A percentile compares a stretch with the other conserved stretches of the same genome.
phyloP scores from a whole-genome alignment of 2,888 invertebrate species.

The Latrodectus hesperus region DNA sequence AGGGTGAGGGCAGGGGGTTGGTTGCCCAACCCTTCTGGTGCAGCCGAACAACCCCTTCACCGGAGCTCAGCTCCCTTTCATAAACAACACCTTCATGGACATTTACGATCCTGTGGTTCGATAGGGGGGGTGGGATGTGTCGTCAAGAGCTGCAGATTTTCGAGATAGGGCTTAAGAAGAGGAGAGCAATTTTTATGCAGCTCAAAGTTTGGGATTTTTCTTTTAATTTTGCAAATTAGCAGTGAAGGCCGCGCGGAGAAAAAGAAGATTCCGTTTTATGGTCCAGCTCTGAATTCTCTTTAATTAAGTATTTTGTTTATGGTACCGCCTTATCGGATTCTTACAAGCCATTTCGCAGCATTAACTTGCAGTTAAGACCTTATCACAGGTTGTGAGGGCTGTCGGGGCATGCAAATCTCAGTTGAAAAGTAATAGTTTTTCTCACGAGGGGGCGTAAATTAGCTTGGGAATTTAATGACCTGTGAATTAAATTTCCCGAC shows the following conservation, averaged over 20 bases:
- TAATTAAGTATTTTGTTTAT: slow-evolving; percentile 59
- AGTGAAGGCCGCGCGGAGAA: slow-evolving; percentile 4
- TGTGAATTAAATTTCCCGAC: slow-evolving; percentile 21
- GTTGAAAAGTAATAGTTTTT: slow-evolving; percentile 33
- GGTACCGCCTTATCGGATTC: slow-evolving; percentile 44
- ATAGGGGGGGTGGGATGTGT: neutral
- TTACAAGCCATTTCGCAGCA: slow-evolving; percentile 63
- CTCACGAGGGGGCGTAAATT: slow-evolving; percentile 33
- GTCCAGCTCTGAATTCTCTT: slow-evolving; percentile 35
- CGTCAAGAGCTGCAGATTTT: neutral
- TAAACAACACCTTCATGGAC: slow-evolving; percentile 59
- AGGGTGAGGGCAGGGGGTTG: neutral
- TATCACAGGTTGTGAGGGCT: slow-evolving; percentile 34
- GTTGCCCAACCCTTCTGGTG: slow-evolving; percentile 37
- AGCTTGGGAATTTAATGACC: slow-evolving; percentile 37
- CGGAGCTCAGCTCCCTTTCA: slow-evolving; percentile 32
- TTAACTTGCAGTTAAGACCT: slow-evolving; percentile 57
- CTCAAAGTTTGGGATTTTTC: slow-evolving; percentile 26
- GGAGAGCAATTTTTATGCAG: slow-evolving; percentile 28
- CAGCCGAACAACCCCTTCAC: slow-evolving; percentile 36
- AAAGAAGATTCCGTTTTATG: slow-evolving; percentile 33
- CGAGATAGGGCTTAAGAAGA: slow-evolving; percentile 21
- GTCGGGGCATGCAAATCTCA: slow-evolving; percentile 8
- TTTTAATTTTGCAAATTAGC: slow-evolving; percentile 55
- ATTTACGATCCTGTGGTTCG: slow-evolving; percentile 58